phyloP scores from a whole-genome alignment of 2,888 invertebrate species.

The Scaptomyza tumidula region DNA sequence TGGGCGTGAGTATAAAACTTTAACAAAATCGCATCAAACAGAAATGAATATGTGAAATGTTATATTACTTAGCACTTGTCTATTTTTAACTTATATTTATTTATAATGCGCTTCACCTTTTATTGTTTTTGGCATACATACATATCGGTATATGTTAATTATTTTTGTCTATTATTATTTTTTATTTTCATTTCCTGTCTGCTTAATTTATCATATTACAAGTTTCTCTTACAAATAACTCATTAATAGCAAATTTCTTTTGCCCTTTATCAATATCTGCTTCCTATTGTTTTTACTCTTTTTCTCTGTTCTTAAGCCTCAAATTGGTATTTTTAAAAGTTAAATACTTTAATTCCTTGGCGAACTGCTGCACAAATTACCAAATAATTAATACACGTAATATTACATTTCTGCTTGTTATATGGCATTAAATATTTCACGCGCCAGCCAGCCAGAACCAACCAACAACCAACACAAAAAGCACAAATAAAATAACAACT shows the following conservation, averaged over 20 bases:
- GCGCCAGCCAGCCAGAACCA: conserved; percentile 3
- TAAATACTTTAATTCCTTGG: conserved; percentile 2
- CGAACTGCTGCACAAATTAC: conserved; percentile 22
- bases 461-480: conserved; percentile 21
- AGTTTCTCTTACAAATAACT: neutral
- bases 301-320: conserved; percentile 2
- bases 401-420: conserved; percentile 27
- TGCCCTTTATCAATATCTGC: neutral
- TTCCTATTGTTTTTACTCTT: neutral
- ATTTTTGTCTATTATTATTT: too few relatives aligned
- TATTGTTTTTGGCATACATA: conserved; percentile 31
- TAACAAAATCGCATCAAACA: too few relatives aligned
- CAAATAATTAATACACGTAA: conserved; percentile 21
- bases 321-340: conserved; percentile 24
- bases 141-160: too few relatives aligned
- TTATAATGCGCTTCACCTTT: conserved; percentile 40
- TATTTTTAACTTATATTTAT: neutral
- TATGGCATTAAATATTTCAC: conserved; percentile 64
- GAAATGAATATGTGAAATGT: too few relatives aligned
- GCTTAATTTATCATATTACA: conserved; percentile 16
- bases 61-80: neutral
- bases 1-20: too few relatives aligned
- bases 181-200: neutral
- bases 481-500: conserved; percentile 11
- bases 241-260: neutral